Percentiles rank a stretch among this genome's conserved stretches.
phyloP scores from a whole-genome alignment of 2,113 vertebrate genomes.

The Chaetops frenatus region DNA sequence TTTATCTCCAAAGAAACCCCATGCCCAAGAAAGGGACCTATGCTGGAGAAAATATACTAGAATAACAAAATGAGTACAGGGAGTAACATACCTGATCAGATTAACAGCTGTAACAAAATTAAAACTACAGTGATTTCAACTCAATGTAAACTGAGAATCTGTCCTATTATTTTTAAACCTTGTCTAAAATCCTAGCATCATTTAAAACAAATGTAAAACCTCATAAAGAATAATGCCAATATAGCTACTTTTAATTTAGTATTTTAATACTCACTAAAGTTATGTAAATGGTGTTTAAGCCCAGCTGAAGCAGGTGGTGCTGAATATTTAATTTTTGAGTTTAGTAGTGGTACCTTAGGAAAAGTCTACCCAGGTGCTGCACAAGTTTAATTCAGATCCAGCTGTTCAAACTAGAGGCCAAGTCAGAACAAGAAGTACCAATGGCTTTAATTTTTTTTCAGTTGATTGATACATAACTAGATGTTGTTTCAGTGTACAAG shows the following conservation, averaged over 20 bases:
- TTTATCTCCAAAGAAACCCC: not conserved
- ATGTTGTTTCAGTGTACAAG: not conserved
- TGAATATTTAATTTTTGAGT: not conserved
- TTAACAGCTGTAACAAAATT: not conserved
- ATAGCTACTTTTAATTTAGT: not conserved
- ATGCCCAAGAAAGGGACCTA: not conserved
- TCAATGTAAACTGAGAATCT: not conserved
- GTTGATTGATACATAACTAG: not conserved
- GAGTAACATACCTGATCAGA: not conserved
- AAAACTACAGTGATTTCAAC: not conserved
- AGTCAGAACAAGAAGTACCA: not conserved
- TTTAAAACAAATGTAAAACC: not conserved
- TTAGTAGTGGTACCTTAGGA: not conserved
- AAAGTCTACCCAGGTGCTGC: not conserved
- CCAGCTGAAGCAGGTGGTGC: not conserved
- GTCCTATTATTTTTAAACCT: not conserved
- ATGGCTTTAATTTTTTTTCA: not conserved
- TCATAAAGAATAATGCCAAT: not conserved
- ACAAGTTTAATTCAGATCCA: not conserved
- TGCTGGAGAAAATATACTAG: not conserved
- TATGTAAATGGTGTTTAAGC: not conserved
- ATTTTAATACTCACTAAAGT: not conserved
- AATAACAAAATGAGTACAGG: not conserved
- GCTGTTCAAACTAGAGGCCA: not conserved
- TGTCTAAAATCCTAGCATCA: not conserved